Percentiles rank a stretch among this genome's conserved stretches.
Conservation (phyloP, 2,113 vertebrate species). For the Salminus brasiliensis region DNA sequence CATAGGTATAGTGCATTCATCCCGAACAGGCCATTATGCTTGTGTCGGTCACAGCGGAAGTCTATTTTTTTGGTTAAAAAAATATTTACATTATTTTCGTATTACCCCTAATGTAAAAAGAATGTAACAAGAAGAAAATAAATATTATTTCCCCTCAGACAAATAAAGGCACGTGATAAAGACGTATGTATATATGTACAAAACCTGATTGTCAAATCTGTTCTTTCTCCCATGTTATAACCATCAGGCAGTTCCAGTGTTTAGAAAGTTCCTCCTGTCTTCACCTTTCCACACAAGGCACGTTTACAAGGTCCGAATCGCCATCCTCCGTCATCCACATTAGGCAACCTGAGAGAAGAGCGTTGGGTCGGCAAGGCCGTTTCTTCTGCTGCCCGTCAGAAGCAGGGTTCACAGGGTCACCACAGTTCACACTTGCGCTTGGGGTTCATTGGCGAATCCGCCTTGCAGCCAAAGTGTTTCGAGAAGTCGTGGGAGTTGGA, state of each 20-base stretch:
- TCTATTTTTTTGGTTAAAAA: background rate
- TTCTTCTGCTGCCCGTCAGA: background rate
- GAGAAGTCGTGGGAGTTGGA: conserved; percentile 93
- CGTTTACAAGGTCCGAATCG: background rate
- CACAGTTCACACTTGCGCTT: conserved; percentile 92
- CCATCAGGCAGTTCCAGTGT: conserved; percentile 66
- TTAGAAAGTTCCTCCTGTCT: conserved; percentile 23
- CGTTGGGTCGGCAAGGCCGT: conserved; percentile 33
- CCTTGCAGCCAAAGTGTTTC: conserved; percentile 85
- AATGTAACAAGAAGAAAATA: conserved; percentile 45
- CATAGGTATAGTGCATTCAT: too few species aligned
- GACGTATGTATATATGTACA: conserved; percentile 28
- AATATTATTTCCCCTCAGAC: conserved; percentile 48
- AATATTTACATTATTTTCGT: background rate
- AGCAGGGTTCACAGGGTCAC: conserved; percentile 71
- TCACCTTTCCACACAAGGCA: background rate
- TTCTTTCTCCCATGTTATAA: conserved; percentile 33
- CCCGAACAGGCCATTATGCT: too few species aligned
- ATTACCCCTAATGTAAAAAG: background rate
- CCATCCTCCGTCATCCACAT: conserved; percentile 30
- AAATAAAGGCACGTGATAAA: conserved; percentile 35
- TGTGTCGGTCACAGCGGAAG: too few species aligned
- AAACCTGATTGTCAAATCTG: conserved; percentile 46
- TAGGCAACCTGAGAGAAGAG: conserved; percentile 53
- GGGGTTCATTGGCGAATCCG: conserved; percentile 89